phyloP scores from a whole-genome alignment of 2,797 vertebrate genomes.

The Nasua narica region DNA sequence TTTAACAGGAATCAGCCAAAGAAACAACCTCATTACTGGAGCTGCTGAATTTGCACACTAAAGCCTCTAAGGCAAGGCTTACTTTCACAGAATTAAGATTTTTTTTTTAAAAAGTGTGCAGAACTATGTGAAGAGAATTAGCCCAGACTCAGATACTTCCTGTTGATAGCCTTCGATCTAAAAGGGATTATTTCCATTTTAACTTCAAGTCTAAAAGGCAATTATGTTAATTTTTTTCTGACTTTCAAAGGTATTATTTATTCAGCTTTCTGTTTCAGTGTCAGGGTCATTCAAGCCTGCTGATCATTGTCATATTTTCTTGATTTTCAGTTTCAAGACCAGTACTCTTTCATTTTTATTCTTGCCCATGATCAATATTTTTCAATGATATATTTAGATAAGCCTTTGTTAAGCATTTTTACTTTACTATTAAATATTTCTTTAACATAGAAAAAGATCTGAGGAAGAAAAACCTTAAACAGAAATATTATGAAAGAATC shows the following conservation, averaged over 20 bases:
- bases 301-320: not conserved
- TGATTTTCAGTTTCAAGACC: not conserved
- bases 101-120: not conserved
- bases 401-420: not conserved
- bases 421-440: not conserved
- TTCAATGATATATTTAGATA: not conserved
- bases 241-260: not conserved
- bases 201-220: not conserved
- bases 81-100: not conserved
- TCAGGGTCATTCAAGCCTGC: not conserved
- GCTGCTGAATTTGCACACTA: conserved; percentile 63
- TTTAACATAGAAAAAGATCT: not conserved
- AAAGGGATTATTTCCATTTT: not conserved
- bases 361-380: not conserved
- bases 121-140: conserved; percentile 29
- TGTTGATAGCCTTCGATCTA: not conserved
- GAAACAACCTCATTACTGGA: conserved; percentile 54
- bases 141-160: not conserved
- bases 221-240: not conserved
- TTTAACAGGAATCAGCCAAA: conserved; percentile 53
- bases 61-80: not conserved
- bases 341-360: not conserved
- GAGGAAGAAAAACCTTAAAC: not conserved
- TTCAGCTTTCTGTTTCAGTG: not conserved
- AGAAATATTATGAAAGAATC: not conserved